Evolutionary conservation across 2,113 vertebrate genomes (phyloP).

Genomic region (Apteryx mantelli): DNA sequence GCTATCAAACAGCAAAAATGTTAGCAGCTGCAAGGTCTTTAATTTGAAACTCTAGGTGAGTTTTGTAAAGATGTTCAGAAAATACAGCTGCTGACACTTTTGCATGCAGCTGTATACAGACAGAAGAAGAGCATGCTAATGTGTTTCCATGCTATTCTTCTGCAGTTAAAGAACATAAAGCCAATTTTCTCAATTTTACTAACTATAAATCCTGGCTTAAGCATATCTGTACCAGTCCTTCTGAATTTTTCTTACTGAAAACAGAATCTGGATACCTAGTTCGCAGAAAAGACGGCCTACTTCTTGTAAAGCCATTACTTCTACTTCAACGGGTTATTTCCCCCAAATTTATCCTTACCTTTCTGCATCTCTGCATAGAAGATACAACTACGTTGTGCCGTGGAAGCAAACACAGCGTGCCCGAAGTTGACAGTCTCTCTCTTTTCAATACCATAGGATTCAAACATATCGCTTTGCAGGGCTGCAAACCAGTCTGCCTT

Average conservation of each 20-base stretch:
- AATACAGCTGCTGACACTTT: conserved; percentile 24
- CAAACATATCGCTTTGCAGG: neutral
- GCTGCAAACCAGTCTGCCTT: neutral
- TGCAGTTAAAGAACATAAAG: neutral
- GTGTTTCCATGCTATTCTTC: neutral
- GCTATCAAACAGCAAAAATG: no score
- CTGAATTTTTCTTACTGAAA: neutral
- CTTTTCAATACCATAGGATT: neutral
- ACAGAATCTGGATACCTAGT: neutral
- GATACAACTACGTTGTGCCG: neutral
- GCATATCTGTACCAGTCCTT: neutral
- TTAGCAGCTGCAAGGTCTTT: no score
- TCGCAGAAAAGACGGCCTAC: neutral
- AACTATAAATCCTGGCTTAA: neutral
- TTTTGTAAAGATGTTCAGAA: neutral
- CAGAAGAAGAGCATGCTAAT: neutral
- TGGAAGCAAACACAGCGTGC: no score
- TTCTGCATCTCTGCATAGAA: neutral
- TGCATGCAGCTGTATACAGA: neutral
- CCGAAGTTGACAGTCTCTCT: neutral
- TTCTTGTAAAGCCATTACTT: neutral
- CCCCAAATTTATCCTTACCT: neutral
- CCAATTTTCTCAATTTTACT: neutral
- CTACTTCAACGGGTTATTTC: neutral
- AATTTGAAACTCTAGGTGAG: no score